These are phyloP conservation scores for Trichacis sp. DNA, from an alignment of 2,888 invertebrate species.

Conservation along the genomic window DNA sequence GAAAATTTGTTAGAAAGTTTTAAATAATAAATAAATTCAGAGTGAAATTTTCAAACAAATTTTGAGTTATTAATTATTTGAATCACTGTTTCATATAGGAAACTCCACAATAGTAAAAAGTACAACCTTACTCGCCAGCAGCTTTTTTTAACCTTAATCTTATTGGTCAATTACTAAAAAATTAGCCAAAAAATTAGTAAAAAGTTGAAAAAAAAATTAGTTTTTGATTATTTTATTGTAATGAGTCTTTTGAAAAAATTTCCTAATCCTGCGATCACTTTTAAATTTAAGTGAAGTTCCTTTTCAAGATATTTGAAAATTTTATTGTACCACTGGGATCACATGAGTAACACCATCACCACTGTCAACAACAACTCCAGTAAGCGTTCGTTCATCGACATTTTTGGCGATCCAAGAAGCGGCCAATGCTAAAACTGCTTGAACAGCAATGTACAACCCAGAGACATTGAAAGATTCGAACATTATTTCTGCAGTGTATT, in stretches of 20 bases:
- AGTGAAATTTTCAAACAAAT: no score
- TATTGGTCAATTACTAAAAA: no score
- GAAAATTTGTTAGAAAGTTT: no score
- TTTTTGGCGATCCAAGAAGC: slow-evolving; percentile 97
- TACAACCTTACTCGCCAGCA: no score
- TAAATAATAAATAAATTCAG: no score
- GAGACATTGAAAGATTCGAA: slow-evolving; percentile 99
- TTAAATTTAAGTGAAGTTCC: no score
- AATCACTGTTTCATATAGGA: no score
- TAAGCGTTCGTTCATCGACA: slow-evolving; percentile 91
- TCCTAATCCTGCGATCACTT: no score
- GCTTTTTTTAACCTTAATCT: no score
- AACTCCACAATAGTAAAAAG: no score
- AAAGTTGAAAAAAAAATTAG: slow-evolving; percentile 7
- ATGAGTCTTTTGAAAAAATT: not conserved
- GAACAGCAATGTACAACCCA: slow-evolving; percentile 98
- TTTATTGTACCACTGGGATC: slow-evolving; percentile 87
- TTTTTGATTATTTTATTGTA: not conserved
- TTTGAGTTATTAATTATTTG: no score
- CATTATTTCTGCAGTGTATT: slow-evolving; percentile 98
- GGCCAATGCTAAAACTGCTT: slow-evolving; percentile 97
- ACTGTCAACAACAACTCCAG: slow-evolving; percentile 98
- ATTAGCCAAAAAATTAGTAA: not conserved
- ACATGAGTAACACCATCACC: slow-evolving; percentile 99
- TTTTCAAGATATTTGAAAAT: no score